Evolutionary conservation across 2,888 invertebrate genomes (phyloP), one percentile per base, ranked within the genome.

Genomic region (Sialis lutaria): DNA sequence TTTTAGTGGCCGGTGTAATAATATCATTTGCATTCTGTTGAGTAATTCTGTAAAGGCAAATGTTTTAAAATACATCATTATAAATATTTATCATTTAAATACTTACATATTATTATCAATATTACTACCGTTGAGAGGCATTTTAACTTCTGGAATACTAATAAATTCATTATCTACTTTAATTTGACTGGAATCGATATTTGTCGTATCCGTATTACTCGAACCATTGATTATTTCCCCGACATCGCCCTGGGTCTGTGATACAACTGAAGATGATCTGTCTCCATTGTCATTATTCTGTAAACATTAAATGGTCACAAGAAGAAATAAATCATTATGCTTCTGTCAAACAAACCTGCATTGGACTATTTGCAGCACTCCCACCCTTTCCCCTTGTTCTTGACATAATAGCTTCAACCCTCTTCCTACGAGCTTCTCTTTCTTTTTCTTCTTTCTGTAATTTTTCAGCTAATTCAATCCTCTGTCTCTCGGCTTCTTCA

Each of bases 321-420:
- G 22, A 22, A 22, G 22, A 22, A 22, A 22, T 22, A 22, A 22
- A 4, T 22, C 22, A 22, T 22, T 22, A 22, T 4, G 22, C 22
- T 22, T 22, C 22, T 13, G 12, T 44, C 12, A 22, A 34, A 33
- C 13, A 13, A n/a, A 8, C 34, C 32, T 42, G 42, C 8, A 31
- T 42, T 5, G 31, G 31, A 10, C 31, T 42, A 40, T 40, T 45
- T 10, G 33, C 32, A n/a, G 40, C 40, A n/a, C 39, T 13, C 7
- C 22, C 40, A 8, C 44, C 44, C 9, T 63, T 64, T 44, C 74
- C 75, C 53, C 90, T 72, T n/a, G 91, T 92, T 57, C 92, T 70
- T 46, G 81, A 77, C 92, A 92, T 92, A 58, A 92, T 92, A 48
- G 88, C 89, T 65, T 90, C 90, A 30, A 92, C 90, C 49, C 91